phyloP scores from a whole-genome alignment of 2,797 vertebrate species.

The Coreius guichenoti region DNA sequence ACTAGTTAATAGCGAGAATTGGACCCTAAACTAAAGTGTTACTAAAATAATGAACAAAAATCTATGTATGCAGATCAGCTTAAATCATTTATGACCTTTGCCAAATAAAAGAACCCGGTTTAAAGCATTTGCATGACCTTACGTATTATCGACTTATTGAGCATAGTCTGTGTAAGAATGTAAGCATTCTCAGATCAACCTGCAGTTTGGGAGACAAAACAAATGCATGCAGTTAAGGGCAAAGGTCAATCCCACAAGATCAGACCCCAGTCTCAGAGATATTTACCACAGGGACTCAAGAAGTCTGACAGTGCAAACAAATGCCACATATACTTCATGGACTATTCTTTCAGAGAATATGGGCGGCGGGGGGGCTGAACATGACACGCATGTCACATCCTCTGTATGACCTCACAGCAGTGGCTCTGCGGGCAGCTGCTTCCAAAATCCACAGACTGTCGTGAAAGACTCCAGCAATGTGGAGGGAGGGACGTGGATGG shows the following conservation, averaged over 20 bases:
- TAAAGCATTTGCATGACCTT: not conserved
- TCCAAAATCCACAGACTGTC: constrained; percentile 48
- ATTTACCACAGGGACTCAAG: constrained; percentile 27
- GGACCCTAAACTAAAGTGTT: too few relatives aligned
- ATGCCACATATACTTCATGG: constrained; percentile 38
- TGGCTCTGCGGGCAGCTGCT: constrained; percentile 31
- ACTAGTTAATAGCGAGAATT: too few relatives aligned
- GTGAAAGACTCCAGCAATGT: constrained; percentile 51
- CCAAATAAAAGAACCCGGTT: not conserved
- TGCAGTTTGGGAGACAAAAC: constrained; percentile 4
- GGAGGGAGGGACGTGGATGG: constrained; percentile 25
- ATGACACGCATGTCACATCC: constrained; percentile 45
- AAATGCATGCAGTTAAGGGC: not conserved
- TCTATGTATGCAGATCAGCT: not conserved
- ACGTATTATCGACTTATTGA: not conserved
- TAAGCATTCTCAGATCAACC: not conserved
- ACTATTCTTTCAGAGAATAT: constrained; percentile 4
- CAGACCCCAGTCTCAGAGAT: constrained; percentile 23
- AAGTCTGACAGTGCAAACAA: constrained; percentile 49
- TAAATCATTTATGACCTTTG: not conserved
- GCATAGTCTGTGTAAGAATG: not conserved
- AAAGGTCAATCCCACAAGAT: constrained; percentile 16
- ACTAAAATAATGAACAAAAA: not conserved
- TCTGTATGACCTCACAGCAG: constrained; percentile 47
- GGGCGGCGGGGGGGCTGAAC: constrained; percentile 29